A percentile compares a stretch with the other conserved stretches of the same genome.
These are phyloP conservation scores for Macropodus opercularis DNA, from an alignment of 2,797 vertebrate species.

Conservation along the genomic window DNA sequence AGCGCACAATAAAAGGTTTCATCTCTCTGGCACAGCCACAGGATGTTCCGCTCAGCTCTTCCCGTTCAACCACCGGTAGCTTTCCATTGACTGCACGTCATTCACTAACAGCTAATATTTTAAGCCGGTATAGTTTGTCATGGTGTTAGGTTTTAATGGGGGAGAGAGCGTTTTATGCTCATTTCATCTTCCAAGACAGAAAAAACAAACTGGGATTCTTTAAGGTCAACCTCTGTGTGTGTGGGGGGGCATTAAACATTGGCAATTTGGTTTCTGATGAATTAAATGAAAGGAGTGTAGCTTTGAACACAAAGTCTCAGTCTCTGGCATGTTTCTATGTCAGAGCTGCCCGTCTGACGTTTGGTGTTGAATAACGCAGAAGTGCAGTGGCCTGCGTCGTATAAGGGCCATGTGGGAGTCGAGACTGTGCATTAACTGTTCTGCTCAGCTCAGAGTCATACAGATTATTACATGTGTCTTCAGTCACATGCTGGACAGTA, in stretches of 20 bases:
- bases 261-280: too few species aligned
- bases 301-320: too few species aligned
- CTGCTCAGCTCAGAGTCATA: constrained; percentile 32
- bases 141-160: constrained; percentile 42
- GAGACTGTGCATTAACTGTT: constrained; percentile 41
- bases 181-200: constrained; percentile 44
- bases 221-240: constrained; percentile 48
- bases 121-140: constrained; percentile 25
- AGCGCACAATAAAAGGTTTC: constrained; percentile 54
- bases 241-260: constrained; percentile 63
- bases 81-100: constrained; percentile 8
- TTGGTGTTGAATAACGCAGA: constrained; percentile 43
- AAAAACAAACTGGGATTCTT: constrained; percentile 54
- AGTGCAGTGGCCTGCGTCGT: constrained; percentile 17
- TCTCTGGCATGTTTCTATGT: constrained; percentile 23
- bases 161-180: constrained; percentile 28
- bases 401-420: constrained; percentile 40
- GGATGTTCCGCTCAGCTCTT: constrained; percentile 15
- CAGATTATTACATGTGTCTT: constrained; percentile 34
- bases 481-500: constrained; percentile 27
- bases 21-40: constrained; percentile 27
- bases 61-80: constrained; percentile 2
- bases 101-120: constrained; percentile 18
- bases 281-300: too few species aligned
- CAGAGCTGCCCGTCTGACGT: constrained; percentile 31